Evolutionary conservation across 2,113 vertebrate genomes (phyloP).

Genomic region (Taxidea taxus): DNA sequence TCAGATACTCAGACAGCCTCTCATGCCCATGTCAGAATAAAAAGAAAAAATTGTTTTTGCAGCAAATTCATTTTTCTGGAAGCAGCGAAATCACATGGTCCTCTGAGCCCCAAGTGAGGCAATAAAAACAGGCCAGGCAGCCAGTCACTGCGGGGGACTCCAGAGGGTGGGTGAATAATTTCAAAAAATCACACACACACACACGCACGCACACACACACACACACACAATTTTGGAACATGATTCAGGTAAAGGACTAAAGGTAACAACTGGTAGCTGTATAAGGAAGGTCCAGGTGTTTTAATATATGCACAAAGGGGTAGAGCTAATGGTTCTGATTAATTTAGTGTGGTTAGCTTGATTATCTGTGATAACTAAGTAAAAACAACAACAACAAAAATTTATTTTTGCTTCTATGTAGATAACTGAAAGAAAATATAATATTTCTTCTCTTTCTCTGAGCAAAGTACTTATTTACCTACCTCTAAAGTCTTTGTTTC

Average conservation of each 20-base stretch:
- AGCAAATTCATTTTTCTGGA: conserved; percentile 44
- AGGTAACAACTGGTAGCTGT: not conserved
- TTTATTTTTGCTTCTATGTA: not conserved
- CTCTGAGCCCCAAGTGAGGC: not conserved
- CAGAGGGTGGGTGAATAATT: not conserved
- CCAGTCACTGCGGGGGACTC: not conserved
- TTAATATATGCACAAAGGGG: not conserved
- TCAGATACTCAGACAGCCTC: not conserved
- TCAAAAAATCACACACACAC: not conserved
- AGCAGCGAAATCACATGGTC: not conserved
- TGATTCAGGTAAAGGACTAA: not conserved
- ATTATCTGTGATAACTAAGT: not conserved
- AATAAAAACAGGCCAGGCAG: not conserved
- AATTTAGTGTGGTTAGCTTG: not conserved
- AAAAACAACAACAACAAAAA: not conserved
- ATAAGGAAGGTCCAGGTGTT: not conserved
- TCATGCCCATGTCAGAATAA: not conserved
- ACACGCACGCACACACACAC: not conserved
- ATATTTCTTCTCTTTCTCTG: not conserved
- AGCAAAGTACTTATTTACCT: not conserved
- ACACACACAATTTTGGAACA: not conserved
- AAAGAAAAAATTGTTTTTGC: not conserved
- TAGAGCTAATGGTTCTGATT: not conserved
- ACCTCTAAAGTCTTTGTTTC: accelerated
- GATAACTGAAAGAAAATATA: not conserved